phyloP scores from a whole-genome alignment of 2,888 invertebrate species.

The Dicranocentrus wangi region DNA sequence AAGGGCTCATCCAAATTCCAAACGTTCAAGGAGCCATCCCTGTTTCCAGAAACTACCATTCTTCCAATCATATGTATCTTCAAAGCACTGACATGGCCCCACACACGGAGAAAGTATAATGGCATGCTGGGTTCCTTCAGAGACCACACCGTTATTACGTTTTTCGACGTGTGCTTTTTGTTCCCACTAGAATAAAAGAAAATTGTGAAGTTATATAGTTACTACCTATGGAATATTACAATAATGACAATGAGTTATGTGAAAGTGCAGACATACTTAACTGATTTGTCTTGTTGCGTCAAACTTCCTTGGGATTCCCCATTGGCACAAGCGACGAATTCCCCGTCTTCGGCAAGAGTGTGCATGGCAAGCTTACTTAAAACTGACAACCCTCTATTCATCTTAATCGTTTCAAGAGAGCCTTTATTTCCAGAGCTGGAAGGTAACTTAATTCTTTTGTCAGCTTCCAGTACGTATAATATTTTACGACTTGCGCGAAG shows the following conservation, averaged over 20 bases:
- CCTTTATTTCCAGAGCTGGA: conserved; percentile 27
- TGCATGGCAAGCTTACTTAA: conserved; percentile 69
- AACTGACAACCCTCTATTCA: conserved; percentile 63
- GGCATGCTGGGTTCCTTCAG: conserved; percentile 71
- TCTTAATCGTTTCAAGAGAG: conserved; percentile 39
- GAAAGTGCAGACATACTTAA: no score
- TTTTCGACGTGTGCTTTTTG: conserved; percentile 68
- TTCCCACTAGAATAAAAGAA: conserved; percentile 43
- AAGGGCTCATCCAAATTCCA: conserved; percentile 69
- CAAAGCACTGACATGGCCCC: conserved; percentile 68
- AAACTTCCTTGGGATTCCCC: conserved; percentile 29
- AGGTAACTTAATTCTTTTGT: conserved; percentile 55
- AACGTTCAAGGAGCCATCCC: conserved; percentile 69
- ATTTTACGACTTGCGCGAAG: conserved; percentile 59
- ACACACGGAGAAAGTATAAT: conserved; percentile 69
- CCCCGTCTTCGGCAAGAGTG: conserved; percentile 64
- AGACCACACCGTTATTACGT: conserved; percentile 70
- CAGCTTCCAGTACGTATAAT: conserved; percentile 62
- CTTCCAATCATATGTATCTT: conserved; percentile 61
- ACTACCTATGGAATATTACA: no score
- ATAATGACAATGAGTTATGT: no score
- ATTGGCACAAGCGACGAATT: conserved; percentile 70
- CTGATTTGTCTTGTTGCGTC: not conserved
- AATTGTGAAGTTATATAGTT: no score
- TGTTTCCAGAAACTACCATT: conserved; percentile 67